Evolutionary conservation across 2,113 vertebrate genomes (phyloP), one percentile per base, ranked within the genome.

Genomic region (Sebastes schlegelii): DNA sequence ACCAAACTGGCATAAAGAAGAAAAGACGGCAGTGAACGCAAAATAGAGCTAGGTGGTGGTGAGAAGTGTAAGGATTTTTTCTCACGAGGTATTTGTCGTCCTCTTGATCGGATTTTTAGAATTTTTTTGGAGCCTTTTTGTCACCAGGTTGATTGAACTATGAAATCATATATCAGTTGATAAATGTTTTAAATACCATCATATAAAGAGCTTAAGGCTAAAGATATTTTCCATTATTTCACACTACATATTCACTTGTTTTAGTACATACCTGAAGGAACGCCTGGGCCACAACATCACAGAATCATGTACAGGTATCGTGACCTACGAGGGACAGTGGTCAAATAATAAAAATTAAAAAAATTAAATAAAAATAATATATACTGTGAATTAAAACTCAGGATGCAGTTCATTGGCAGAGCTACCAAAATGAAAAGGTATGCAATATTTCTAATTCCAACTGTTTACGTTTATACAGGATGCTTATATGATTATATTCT

Each of bases 51-150:
- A 19, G 60, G 57, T 13, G 65, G 2, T 14, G 65, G 74, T 26
- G 68, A 51, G 40, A 2, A 23, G 68, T 43, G 69, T 48, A 77
- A 81, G 74, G 62, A 66, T 77, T 77, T 83, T 70, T 77, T 74
- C 77, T 76, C 66, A 62, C 4, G 0, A 64, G 54, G 21, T 55
- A 13, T 80, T 55, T 66, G 51, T 49, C 55, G 3, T 16, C 11
- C 16, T 6, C 0, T 62, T 62, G 10, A 70, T 74, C 46, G 23
- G 23, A 26, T 60, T 60, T 12, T 52, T 8, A 4, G 45, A 40
- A 26, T 1, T 6, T 51, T 51, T 74, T 52, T 8, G 6, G 45
- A 40, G 42, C 3, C 9, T 51, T 51, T 74, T 52, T 74, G 23
- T n/a, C 42, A 8, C 16, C 8, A 0, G 16, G 45, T 67, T 72